phyloP scores from a whole-genome alignment of 53 echinoderm and acorn worm species.

The Stichopus horrens region DNA sequence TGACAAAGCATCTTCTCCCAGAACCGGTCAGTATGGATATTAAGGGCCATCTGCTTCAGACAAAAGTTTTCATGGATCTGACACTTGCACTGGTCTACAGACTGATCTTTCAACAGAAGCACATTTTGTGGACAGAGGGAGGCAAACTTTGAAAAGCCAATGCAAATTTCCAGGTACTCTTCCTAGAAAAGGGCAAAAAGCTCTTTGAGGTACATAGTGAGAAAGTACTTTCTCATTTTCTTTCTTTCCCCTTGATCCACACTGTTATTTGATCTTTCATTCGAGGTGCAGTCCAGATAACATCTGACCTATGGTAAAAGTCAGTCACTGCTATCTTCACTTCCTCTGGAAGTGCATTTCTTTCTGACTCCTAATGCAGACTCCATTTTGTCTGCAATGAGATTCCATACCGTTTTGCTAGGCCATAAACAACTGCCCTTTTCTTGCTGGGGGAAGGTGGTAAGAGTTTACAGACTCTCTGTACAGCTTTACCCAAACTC shows the following conservation, averaged over 20 bases:
- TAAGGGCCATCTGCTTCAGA: not conserved
- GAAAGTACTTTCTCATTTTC: constrained; percentile 38
- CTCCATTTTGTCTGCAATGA: not conserved
- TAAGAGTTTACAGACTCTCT: not conserved
- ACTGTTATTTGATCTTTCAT: constrained; percentile 46
- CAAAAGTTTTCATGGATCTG: constrained; percentile 11
- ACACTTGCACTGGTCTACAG: constrained; percentile 1
- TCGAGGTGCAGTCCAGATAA: constrained; percentile 14
- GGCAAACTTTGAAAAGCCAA: constrained; percentile 26
- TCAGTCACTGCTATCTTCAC: not conserved
- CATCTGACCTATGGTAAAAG: constrained; percentile 26
- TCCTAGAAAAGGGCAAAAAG: constrained; percentile 21
- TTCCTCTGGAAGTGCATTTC: constrained; percentile 7
- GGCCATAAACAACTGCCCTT: not conserved
- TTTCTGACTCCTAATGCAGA: not conserved
- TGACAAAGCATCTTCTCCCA: not conserved
- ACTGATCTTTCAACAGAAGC: not conserved
- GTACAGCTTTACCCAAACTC: constrained; percentile 19
- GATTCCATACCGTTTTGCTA: not conserved
- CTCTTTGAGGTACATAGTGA: constrained; percentile 28
- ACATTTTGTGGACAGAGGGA: constrained; percentile 16
- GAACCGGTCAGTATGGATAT: not conserved
- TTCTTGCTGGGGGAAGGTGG: constrained; percentile 25
- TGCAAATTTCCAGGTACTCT: not conserved
- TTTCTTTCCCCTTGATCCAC: constrained; percentile 26